Conservation (phyloP, 1,140 invertebrate species). For the Diorhabda sublineata region DNA sequence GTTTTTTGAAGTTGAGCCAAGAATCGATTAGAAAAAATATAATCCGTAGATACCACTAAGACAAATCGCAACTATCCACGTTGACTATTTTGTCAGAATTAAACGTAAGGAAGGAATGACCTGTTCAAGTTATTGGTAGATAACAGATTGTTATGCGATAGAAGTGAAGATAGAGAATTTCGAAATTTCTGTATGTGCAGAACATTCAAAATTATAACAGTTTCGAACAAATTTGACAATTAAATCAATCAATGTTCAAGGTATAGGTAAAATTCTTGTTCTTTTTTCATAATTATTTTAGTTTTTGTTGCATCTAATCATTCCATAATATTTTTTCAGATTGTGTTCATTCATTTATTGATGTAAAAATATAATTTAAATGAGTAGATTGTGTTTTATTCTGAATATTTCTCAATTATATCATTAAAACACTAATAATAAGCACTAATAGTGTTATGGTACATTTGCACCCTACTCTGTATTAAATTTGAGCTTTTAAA, state of each 20-base stretch:
- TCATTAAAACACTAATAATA: no score
- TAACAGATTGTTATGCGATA: neutral
- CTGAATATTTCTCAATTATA: neutral
- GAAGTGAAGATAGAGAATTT: neutral
- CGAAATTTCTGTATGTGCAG: neutral
- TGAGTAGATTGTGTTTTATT: neutral
- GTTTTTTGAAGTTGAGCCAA: slow-evolving; percentile 22
- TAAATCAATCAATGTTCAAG: neutral
- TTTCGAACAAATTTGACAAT: neutral
- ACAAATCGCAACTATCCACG: slow-evolving; percentile 4
- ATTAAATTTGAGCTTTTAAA: no score
- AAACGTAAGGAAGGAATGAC: slow-evolving; percentile 13
- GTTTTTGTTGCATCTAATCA: neutral
- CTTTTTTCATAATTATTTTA: neutral
- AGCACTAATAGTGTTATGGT: no score
- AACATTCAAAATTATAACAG: neutral
- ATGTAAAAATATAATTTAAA: neutral
- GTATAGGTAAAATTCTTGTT: neutral
- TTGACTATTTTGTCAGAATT: slow-evolving; percentile 14
- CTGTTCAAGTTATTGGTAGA: slow-evolving; percentile 4
- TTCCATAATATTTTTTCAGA: neutral
- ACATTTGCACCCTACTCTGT: no score
- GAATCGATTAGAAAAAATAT: slow-evolving; percentile 21
- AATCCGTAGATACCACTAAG: slow-evolving; percentile 17
- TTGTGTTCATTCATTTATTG: neutral